phyloP scores from a whole-genome alignment of 1,140 invertebrate species.

The Reticulitermes speratus region DNA sequence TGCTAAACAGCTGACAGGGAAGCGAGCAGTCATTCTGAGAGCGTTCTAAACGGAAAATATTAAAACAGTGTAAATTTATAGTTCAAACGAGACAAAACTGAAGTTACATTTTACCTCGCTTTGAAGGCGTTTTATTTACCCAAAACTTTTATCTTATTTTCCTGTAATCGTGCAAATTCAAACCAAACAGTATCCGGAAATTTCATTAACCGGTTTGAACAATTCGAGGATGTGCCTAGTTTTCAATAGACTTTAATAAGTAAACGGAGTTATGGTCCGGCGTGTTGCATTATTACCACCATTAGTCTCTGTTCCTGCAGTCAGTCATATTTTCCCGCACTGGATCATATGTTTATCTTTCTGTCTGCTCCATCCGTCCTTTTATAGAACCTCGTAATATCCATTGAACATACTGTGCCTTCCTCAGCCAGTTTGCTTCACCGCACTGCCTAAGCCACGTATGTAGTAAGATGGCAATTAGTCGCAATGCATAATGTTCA shows the following conservation, averaged over 20 bases:
- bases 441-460: background rate
- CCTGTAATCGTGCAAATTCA: background rate
- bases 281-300: background rate
- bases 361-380: background rate
- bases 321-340: background rate
- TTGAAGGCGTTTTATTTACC: background rate
- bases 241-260: background rate
- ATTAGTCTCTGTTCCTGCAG: background rate
- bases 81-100: too few species aligned
- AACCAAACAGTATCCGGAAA: background rate
- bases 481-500: too few species aligned
- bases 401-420: background rate
- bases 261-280: background rate
- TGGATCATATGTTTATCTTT: background rate
- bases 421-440: background rate
- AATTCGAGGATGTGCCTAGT: background rate
- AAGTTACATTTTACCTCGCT: too few species aligned
- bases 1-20: too few species aligned
- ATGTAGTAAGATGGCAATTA: too few species aligned
- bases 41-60: too few species aligned
- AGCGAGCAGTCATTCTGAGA: too few species aligned
- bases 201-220: background rate
- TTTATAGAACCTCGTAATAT: background rate
- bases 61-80: too few species aligned
- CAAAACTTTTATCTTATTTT: background rate